Evolutionary conservation across 2,888 invertebrate species (phyloP), one percentile per base, ranked within the genome.

Genomic region (Pocota personata): DNA sequence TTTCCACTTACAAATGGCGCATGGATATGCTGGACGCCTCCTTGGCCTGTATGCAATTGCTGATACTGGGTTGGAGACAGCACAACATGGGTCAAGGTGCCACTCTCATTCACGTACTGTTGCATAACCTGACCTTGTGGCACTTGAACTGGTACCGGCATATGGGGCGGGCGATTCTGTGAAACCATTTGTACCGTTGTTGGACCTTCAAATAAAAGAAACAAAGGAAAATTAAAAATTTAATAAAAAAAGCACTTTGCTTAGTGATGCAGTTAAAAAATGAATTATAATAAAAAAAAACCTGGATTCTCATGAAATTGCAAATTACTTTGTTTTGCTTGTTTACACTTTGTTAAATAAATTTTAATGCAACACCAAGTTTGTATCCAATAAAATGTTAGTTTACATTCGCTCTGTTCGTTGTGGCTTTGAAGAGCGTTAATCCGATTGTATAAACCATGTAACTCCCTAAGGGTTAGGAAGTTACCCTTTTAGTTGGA

Each of bases 51-150:
- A 89, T 91, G 93, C 89, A 92, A 90, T 87, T 92, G 93, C 87
- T 92, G 92, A 91, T 91, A 93, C 89, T 94, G 95, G 90, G 95
- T 96, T 82, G 97, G 96, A 75, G 97, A 97, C 90, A 98, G 94
- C 91, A 98, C 96, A 91, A 97, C 97, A 93, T 98, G 98, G 88
- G 97, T 95, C 91, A 98, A 94, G 89, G 96, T 96, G 87, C 97
- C 97, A 92, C 95, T 95, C 93, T 98, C 98, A 93, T 98, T 98
- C 89, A 98, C 95, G 90, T 98, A 97, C 92, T 97, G 98, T 92
- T 96, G 96, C 91, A 98, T 97, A 92, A 97, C 95, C 94, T 98
- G 97, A 88, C 97, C 98, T 73, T 97, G 97, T 86, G 98, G 97
- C 89, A 98, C 97, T 93, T 97, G 97, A 91, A 98, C 97, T 73